Percentiles rank a stretch among this genome's conserved stretches.
Evolutionary conservation across 1,140 invertebrate species (phyloP).

Genomic region (Philotrypesis tridentata): DNA sequence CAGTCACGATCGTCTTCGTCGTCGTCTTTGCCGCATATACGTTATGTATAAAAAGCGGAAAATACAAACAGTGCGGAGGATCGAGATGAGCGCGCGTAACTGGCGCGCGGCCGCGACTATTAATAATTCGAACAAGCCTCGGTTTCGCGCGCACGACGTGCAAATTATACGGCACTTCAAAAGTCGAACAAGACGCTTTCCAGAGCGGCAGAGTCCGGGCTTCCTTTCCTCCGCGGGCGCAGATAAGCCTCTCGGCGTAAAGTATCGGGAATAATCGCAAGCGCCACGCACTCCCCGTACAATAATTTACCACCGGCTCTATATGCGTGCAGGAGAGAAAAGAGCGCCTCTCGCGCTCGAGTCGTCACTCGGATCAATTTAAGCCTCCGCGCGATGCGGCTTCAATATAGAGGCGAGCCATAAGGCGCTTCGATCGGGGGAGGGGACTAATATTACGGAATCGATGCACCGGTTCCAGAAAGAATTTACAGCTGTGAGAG

Average conservation of each 20-base stretch:
- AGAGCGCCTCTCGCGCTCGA: neutral
- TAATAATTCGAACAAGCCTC: neutral
- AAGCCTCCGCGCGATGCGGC: neutral
- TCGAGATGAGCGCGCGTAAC: neutral
- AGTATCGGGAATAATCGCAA: slow-evolving; percentile 17
- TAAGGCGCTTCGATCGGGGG: neutral
- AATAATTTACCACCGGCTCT: slow-evolving; percentile 38
- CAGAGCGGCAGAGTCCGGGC: neutral
- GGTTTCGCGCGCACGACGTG: neutral
- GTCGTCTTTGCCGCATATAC: too few species aligned
- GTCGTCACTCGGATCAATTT: slow-evolving; percentile 13
- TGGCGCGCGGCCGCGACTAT: neutral
- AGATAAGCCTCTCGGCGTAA: neutral
- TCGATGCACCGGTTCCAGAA: slow-evolving; percentile 21
- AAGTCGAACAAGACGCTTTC: neutral
- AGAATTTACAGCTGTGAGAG: slow-evolving; percentile 27
- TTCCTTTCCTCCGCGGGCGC: neutral
- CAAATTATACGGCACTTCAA: neutral
- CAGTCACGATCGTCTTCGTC: too few species aligned
- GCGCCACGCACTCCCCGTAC: slow-evolving; percentile 1
- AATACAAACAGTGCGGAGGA: neutral
- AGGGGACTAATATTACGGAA: slow-evolving; percentile 29
- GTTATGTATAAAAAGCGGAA: too few species aligned
- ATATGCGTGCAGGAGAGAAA: too few species aligned
- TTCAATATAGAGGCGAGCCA: neutral